Evolutionary conservation across 2,113 vertebrate species (phyloP).

Genomic region (Macaca mulatta): DNA sequence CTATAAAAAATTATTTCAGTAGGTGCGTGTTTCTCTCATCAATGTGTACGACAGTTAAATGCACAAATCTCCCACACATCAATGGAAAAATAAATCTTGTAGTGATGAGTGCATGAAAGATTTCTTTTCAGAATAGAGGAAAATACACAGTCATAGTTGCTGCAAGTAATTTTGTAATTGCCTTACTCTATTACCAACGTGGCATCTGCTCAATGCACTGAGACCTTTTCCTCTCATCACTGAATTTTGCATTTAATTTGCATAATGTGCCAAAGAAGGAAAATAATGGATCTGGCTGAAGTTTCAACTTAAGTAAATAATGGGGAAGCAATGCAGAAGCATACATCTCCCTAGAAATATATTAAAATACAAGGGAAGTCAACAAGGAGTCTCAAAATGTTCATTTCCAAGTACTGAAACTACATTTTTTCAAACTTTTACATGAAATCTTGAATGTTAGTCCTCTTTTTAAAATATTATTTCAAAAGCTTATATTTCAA

Average conservation of each 20-base stretch:
- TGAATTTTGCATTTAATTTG: slow-evolving; percentile 61
- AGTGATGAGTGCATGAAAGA: slow-evolving; percentile 32
- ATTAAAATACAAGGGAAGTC: slow-evolving; percentile 34
- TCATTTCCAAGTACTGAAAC: background rate
- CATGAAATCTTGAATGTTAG: slow-evolving; percentile 9
- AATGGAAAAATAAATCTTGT: slow-evolving; percentile 39
- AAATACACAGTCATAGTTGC: background rate
- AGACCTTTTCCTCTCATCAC: slow-evolving; percentile 27
- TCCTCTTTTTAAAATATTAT: background rate
- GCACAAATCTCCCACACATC: slow-evolving; percentile 33
- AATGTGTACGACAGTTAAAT: slow-evolving; percentile 10
- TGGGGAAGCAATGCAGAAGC: background rate
- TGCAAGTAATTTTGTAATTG: slow-evolving; percentile 53
- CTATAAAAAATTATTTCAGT: slow-evolving; percentile 22
- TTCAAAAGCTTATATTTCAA: background rate
- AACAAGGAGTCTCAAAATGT: slow-evolving; percentile 8
- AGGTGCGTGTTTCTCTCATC: slow-evolving; percentile 13
- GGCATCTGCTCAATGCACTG: background rate
- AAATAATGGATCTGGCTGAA: slow-evolving; percentile 62
- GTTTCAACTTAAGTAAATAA: slow-evolving; percentile 25
- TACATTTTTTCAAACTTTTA: background rate
- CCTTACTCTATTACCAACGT: slow-evolving; percentile 26
- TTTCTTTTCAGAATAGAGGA: slow-evolving; percentile 36
- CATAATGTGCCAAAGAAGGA: slow-evolving; percentile 46
- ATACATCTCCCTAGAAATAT: slow-evolving; percentile 32